Evolutionary conservation across 2,888 invertebrate genomes (phyloP).

Genomic region (Orthosia gothica): DNA sequence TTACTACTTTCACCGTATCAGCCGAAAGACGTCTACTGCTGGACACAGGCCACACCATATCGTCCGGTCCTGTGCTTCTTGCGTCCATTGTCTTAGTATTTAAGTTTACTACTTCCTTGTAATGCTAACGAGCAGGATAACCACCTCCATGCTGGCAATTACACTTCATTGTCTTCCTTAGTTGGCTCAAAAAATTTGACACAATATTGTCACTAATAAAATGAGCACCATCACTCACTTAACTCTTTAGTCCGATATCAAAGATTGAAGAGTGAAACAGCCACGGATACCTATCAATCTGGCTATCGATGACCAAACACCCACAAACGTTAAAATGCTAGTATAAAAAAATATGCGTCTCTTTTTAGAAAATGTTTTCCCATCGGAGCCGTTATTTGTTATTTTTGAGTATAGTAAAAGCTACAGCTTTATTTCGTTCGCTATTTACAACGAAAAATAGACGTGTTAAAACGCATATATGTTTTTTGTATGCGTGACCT

Average conservation of each 20-base stretch:
- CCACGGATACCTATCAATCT: constrained; percentile 7
- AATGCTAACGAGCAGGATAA: not conserved
- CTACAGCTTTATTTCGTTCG: constrained; percentile 34
- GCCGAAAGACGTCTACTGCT: not conserved
- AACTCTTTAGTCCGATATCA: not conserved
- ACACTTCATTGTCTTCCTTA: not conserved
- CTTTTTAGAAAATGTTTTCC: constrained; percentile 41
- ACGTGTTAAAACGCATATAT: not conserved
- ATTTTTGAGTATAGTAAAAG: constrained; percentile 32
- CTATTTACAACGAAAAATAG: constrained; percentile 14
- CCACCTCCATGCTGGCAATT: not conserved
- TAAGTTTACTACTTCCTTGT: not conserved
- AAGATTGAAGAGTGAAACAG: constrained; percentile 1
- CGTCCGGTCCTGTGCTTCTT: not conserved
- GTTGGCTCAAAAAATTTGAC: not conserved
- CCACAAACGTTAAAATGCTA: constrained; percentile 13
- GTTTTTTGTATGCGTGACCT: not conserved
- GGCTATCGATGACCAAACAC: constrained; percentile 18
- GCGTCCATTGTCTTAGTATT: not conserved
- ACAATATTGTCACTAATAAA: not conserved
- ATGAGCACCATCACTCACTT: not conserved
- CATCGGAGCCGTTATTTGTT: constrained; percentile 15
- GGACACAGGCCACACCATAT: not conserved
- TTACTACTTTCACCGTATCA: not conserved
- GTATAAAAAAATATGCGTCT: constrained; percentile 23